Conservation (phyloP, 2,113 vertebrate species). For the Triplophysa rosa region DNA sequence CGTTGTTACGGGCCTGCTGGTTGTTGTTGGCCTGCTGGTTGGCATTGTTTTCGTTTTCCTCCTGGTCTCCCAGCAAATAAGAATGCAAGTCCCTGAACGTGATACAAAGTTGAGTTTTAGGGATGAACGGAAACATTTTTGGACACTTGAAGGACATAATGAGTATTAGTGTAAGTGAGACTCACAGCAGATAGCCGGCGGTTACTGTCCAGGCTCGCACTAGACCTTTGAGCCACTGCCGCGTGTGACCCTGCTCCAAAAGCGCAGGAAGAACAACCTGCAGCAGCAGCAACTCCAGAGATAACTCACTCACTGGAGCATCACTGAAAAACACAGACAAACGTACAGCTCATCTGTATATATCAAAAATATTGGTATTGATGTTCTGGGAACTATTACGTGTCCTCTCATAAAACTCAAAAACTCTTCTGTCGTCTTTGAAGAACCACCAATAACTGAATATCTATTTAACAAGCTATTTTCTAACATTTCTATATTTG, state of each 20-base stretch:
- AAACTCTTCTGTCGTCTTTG: no score
- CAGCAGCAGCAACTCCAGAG: constrained; percentile 92
- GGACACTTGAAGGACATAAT: background rate
- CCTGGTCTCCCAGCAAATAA: constrained; percentile 95
- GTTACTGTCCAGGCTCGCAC: constrained; percentile 96
- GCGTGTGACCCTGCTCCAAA: constrained; percentile 95
- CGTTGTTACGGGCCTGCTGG: constrained; percentile 89
- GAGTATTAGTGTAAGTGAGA: constrained; percentile 36
- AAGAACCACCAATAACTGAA: no score
- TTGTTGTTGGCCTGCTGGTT: constrained; percentile 93
- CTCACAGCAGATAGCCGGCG: constrained; percentile 94
- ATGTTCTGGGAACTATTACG: background rate
- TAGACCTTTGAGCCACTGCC: constrained; percentile 97
- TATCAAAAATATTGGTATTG: background rate
- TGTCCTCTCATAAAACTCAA: no score
- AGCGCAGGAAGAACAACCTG: constrained; percentile 98
- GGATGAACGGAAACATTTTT: no score
- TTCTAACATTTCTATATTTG: no score
- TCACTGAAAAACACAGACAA: constrained; percentile 75
- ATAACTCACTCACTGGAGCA: constrained; percentile 97
- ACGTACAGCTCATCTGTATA: background rate
- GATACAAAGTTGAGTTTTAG: background rate
- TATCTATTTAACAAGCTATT: no score
- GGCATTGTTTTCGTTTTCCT: constrained; percentile 88
- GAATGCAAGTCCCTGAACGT: constrained; percentile 92